phyloP scores from a whole-genome alignment of 1,140 invertebrate species.

The Sitodiplosis mosellana region DNA sequence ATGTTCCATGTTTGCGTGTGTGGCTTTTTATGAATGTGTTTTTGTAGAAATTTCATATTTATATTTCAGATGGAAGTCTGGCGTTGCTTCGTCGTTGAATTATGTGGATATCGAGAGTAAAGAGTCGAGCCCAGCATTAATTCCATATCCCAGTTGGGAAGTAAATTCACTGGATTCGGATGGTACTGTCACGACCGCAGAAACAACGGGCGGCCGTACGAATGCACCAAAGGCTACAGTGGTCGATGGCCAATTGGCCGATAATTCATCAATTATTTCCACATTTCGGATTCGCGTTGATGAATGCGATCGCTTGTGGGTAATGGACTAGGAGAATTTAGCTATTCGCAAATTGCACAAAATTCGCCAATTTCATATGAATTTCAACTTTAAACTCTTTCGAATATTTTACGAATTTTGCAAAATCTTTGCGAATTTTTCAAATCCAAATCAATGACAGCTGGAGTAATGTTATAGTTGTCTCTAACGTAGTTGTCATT shows the following conservation, averaged over 20 bases:
- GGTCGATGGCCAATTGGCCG: conserved; percentile 19
- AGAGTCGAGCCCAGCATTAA: conserved; percentile 28
- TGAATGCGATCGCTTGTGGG: conserved; percentile 39
- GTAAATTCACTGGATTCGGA: conserved; percentile 32
- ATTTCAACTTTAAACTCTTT: no score
- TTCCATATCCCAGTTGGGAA: conserved; percentile 47
- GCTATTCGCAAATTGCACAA: no score
- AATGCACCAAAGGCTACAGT: conserved; percentile 19
- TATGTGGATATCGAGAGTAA: conserved; percentile 31
- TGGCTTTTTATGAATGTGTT: no score
- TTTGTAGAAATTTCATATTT: no score
- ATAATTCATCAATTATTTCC: conserved; percentile 39
- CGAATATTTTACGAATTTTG: no score
- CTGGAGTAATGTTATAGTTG: no score
- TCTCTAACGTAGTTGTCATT: no score
- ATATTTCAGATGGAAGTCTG: conserved; percentile 43
- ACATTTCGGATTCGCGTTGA: conserved; percentile 45
- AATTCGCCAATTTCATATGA: no score
- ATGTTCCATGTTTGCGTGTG: no score
- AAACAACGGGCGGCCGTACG: conserved; percentile 8
- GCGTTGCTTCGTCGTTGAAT: conserved; percentile 50
- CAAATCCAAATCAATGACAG: no score
- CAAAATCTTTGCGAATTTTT: no score
- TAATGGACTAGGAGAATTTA: no score
- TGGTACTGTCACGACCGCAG: background rate